These are phyloP conservation scores for Lampropteryx suffumata DNA, from an alignment of 2,888 invertebrate species.

Conservation along the genomic window DNA sequence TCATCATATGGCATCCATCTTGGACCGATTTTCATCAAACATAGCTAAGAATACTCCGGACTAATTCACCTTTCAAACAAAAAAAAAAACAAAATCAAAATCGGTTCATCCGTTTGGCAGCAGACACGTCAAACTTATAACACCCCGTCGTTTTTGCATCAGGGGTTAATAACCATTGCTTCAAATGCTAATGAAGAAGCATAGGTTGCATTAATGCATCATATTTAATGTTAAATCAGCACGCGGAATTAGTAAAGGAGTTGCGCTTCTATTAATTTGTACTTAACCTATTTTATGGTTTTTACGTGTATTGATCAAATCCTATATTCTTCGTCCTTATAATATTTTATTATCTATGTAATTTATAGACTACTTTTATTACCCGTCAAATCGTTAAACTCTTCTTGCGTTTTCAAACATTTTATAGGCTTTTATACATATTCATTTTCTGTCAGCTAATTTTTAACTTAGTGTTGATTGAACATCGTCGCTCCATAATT, in stretches of 20 bases:
- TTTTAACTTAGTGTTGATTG: constrained; percentile 69
- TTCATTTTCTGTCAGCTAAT: constrained; percentile 69
- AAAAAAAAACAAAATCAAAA: too few relatives aligned
- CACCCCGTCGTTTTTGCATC: too few relatives aligned
- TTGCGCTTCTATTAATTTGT: constrained; percentile 1
- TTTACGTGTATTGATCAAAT: constrained; percentile 50
- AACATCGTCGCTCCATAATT: constrained; percentile 70
- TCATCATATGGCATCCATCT: too few relatives aligned
- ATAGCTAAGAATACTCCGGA: too few relatives aligned
- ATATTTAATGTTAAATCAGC: too few relatives aligned
- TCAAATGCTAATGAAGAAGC: too few relatives aligned
- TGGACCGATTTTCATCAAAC: too few relatives aligned
- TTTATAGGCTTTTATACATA: constrained; percentile 51
- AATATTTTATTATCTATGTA: constrained; percentile 57
- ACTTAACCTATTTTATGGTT: constrained; percentile 38
- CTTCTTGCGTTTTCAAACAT: constrained; percentile 40
- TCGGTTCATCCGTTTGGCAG: too few relatives aligned
- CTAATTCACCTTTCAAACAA: too few relatives aligned
- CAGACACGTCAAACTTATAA: too few relatives aligned
- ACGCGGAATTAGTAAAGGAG: neutral
- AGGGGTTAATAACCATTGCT: too few relatives aligned
- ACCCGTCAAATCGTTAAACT: constrained; percentile 52
- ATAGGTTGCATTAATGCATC: too few relatives aligned
- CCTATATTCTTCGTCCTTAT: constrained; percentile 46
- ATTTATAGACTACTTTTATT: constrained; percentile 61